Base-by-base conservation (phyloP, 2,797 vertebrate species). In the Eutrigla gurnardus region DNA sequence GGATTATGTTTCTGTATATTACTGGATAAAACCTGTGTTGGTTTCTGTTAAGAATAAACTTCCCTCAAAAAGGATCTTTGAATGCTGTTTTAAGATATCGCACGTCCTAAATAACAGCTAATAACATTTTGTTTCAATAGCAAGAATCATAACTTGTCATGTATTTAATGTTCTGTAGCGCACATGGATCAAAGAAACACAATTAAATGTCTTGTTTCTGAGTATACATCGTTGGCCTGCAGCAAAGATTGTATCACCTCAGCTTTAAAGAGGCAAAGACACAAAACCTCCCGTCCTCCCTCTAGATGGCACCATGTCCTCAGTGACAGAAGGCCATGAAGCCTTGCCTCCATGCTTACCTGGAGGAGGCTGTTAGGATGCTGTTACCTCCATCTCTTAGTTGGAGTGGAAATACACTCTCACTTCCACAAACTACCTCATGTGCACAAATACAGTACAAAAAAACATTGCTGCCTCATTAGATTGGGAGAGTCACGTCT, bases 221-320 rank as follows among this genome's bases (percentile, higher is more conserved):
- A 25, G 25, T 6, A 10, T 50, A 36, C 7, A 7, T 12, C 59
- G 43, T 39, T 66, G 9, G 6, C 12, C 7, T 73, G 33, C 3
- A 46, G 32, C 45, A 59, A 49, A 63, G 47, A 57, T 11, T 77
- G 43, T 0, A 45, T 53, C 37, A 14, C 11, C 35, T 58, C 60
- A 59, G 55, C 39, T n/a, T 58, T n/a, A 9, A 43, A 61, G 40
- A 59, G 73, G 42, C 14, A 66, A 60, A 62, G 45, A 53, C 73
- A 70, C 25, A 15, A 73, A 85, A 35, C 66, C 49, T 71, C 45
- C 8, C 33, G 59, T 86, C 77, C 75, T 66, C 70, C 92, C 93
- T 91, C 92, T 93, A 93, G 93, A 82, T 93, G 92, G 93, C 92
- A 89, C 89, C 77, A 89, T 86, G 86, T 89, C 86, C 91, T 91